Evolutionary conservation across 2,113 vertebrate species (phyloP), one percentile per base, ranked within the genome.

Genomic region (Corythoichthys haematopterus): DNA sequence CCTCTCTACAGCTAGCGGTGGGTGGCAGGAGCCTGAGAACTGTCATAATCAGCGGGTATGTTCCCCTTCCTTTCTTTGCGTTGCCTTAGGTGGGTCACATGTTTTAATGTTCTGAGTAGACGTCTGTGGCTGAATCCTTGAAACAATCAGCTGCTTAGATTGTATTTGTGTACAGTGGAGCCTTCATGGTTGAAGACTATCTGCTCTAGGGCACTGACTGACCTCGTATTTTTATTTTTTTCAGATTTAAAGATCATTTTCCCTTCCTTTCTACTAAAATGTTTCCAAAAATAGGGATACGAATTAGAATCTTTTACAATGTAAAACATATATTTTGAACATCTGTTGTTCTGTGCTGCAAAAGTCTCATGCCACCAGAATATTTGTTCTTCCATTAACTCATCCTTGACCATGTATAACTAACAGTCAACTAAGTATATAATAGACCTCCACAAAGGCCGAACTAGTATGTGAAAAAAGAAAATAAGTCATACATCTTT

Each of bases 21-120:
- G 97, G 72, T 99, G 97, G 97, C 97, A 98, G 83, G 97, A 99
- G 85, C 97, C 97, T 1, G 97, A 99, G 84, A 99, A 97, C 80
- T 92, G 94, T 76, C 89, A 98, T 68, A 91, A 91, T 1, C 97
- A 97, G 78, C 90, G 97, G 92, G 97, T 98, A 86, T 82, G 93
- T 90, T 12, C 8, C 11, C 8, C 2, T 20, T 12, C 55, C 53
- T 3, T 56, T 70, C 15, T 67, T 51, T 37, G n/a, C 55, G 50
- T 35, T 57, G 56, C 69, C 69, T 74, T 64, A 62, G 78, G 78
- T 67, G 65, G 16, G 56, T 87, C 81, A 88, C 84, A 87, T 85
- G 87, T 59, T 80, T 70, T 38, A n/a, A 61, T 74, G 43, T 56
- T 74, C 65, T 62, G 7, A 71, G 65, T 64, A n/a, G 3, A 66